These are phyloP conservation scores for Dasyornis broadbenti DNA, from an alignment of 2,113 vertebrate species.

Conservation along the genomic window DNA sequence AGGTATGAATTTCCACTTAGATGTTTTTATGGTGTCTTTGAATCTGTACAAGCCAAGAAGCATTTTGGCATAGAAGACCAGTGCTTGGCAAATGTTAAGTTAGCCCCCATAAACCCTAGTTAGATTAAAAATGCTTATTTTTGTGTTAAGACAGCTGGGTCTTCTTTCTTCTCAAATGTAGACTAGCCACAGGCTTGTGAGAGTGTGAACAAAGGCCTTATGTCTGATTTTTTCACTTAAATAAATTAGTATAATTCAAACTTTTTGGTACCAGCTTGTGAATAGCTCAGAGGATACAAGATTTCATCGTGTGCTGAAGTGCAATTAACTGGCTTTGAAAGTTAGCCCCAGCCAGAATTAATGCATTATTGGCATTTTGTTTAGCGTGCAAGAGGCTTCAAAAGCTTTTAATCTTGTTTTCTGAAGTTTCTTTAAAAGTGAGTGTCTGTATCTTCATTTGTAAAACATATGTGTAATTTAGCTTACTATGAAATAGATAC, in stretches of 20 bases:
- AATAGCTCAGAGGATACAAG: neutral
- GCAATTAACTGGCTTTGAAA: neutral
- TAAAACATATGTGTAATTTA: neutral
- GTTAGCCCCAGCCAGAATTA: neutral
- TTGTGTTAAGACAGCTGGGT: neutral
- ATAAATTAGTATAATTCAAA: neutral
- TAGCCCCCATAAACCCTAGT: neutral
- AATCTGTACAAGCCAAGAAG: neutral
- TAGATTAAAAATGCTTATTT: neutral
- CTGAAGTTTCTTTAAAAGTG: neutral
- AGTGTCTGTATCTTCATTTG: neutral
- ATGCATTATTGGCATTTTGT: neutral
- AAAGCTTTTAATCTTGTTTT: neutral
- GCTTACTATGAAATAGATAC: neutral
- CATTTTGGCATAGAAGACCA: neutral
- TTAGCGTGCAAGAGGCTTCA: neutral
- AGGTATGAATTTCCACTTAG: neutral
- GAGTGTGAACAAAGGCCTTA: neutral
- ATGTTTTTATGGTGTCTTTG: neutral
- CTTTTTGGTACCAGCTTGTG: neutral
- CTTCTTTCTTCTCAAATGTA: neutral
- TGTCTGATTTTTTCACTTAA: neutral
- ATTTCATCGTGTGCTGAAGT: neutral
- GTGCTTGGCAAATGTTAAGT: neutral
- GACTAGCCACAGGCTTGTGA: neutral